A percentile compares a stretch with the other conserved stretches of the same genome.
Conservation (phyloP, 2,797 vertebrate species). For the Phalanger gymnotis region DNA sequence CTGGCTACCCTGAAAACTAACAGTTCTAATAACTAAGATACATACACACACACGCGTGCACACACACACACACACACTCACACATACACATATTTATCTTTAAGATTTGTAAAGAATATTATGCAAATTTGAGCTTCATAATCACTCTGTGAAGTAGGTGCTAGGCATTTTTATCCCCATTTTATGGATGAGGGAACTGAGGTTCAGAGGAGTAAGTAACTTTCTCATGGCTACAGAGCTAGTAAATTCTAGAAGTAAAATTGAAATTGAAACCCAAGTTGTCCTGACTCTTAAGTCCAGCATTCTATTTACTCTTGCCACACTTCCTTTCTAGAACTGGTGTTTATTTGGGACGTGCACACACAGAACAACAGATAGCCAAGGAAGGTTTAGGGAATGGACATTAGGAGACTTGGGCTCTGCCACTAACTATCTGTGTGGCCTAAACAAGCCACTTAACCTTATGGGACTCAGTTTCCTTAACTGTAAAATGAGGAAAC, state of each 20-base stretch:
- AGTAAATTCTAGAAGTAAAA: neutral
- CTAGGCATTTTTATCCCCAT: neutral
- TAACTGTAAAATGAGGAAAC: constrained; percentile 58
- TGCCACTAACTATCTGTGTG: neutral
- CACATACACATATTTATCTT: neutral
- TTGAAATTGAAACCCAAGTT: neutral
- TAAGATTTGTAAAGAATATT: neutral
- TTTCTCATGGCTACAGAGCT: neutral
- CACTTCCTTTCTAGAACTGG: neutral
- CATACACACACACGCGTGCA: too few species aligned
- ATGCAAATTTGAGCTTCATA: neutral
- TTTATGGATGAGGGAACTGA: neutral
- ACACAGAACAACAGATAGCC: neutral
- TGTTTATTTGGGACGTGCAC: neutral
- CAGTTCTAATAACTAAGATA: neutral
- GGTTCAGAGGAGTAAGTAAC: neutral
- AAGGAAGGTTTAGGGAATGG: neutral
- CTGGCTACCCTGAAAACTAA: neutral
- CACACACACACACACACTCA: neutral
- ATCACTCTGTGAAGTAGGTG: neutral
- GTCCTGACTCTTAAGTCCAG: neutral
- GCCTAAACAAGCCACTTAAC: constrained; percentile 3
- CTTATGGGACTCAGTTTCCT: neutral
- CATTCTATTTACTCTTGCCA: constrained; percentile 4
- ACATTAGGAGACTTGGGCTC: constrained; percentile 8